These are phyloP conservation scores for Dasypus novemcinctus DNA, from an alignment of 2,113 vertebrate species.

Conservation along the genomic window DNA sequence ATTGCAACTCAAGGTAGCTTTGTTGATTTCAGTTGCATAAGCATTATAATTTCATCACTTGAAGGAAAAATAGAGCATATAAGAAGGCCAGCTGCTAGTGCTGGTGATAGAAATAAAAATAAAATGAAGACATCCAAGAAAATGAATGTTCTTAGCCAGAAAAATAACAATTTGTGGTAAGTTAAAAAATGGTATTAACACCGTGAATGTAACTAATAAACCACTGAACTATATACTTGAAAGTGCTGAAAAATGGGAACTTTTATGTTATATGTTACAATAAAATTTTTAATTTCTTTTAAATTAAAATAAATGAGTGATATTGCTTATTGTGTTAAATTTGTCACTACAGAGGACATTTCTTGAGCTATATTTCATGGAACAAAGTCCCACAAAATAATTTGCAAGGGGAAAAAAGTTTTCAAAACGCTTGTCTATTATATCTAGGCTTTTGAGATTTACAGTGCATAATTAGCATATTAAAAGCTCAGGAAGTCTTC, in stretches of 20 bases:
- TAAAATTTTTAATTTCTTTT: too few relatives aligned
- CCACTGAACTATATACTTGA: too few relatives aligned
- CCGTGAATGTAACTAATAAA: too few relatives aligned
- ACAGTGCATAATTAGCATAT: constrained; percentile 26
- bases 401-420: neutral
- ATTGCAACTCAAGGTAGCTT: neutral
- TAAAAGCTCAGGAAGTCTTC: neutral
- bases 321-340: neutral
- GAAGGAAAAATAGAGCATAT: neutral
- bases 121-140: constrained; percentile 18
- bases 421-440: neutral
- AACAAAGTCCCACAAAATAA: constrained; percentile 17
- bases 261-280: too few relatives aligned
- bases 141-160: neutral
- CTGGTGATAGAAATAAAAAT: neutral
- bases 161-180: neutral
- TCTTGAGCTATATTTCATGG: neutral
- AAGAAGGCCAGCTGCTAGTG: neutral
- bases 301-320: too few relatives aligned
- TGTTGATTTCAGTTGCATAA: constrained; percentile 19
- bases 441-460: neutral
- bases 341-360: neutral
- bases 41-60: constrained; percentile 28
- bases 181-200: neutral
- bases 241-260: too few relatives aligned